Base-by-base conservation (phyloP, 2,797 vertebrate genomes). In the Numenius phaeopus region DNA sequence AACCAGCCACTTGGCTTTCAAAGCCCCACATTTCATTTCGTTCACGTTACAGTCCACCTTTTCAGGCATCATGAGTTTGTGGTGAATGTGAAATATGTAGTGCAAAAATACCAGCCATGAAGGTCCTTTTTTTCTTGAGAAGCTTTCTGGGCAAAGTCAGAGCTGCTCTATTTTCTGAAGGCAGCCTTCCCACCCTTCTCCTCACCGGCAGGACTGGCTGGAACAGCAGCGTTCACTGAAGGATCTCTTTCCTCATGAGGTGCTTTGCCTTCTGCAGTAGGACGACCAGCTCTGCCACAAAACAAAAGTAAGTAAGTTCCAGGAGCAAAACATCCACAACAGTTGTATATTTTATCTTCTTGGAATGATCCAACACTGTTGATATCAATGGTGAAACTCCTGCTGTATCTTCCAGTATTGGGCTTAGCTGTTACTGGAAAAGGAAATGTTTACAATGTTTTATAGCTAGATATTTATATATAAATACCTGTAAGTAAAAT, bases 1-100 rank as follows among this genome's bases (percentile, higher is more conserved):
- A 89, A 39, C n/a, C 1, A 1, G 11, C 46, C 80, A 3, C 52
- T 71, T 52, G 13, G 7, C 79, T 89, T 57, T 29, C 88, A 64
- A 26, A 15, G 0, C 81, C 90, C 46, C 80, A 54, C 80, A 7
- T 65, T 91, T 91, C 95, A 27, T 66, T 88, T 80, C 55, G 18
- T 62, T 78, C 88, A 77, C 75, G 87, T 47, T 50, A 40, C 30
- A 40, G 76, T 49, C 87, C 46, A 54, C 0, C 0, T 4, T 32
- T 61, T 42, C 69, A 77, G 20, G 64, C 83, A 30, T 79, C 79
- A 5, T 29, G 78, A 71, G 73, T 50, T 86, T 78, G 81, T 80
- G 84, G 96, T 78, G 91, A 90, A 71, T 59, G 83, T 59, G 80
- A 64, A 90, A 81, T 82, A 67, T 19, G 77, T 47, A 70, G 76